Evolutionary conservation across 2,113 vertebrate species (phyloP).

Genomic region (Tachysurus vachellii): DNA sequence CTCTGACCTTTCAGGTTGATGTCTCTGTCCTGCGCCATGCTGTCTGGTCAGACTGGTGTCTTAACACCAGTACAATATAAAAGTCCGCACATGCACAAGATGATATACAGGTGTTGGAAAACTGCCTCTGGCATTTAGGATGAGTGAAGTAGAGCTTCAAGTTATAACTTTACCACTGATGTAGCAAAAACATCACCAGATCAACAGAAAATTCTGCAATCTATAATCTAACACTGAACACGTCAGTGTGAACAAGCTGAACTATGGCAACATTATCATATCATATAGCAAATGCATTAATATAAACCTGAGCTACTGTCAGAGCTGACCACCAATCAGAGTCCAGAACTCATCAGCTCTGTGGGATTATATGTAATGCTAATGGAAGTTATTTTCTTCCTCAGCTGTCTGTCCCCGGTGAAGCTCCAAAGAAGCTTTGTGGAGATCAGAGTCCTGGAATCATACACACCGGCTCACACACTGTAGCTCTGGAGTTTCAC

Average conservation of each 20-base stretch:
- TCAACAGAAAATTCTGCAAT: too few species aligned
- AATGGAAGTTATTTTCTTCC: background rate
- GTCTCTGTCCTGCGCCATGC: too few species aligned
- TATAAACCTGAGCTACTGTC: background rate
- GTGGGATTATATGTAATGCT: too few species aligned
- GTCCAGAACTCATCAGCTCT: too few species aligned
- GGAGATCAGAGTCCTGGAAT: constrained; percentile 67
- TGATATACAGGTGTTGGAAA: background rate
- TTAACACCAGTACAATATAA: too few species aligned
- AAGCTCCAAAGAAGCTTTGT: constrained; percentile 63
- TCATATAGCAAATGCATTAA: background rate
- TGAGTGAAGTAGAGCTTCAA: background rate
- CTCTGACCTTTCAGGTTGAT: too few species aligned
- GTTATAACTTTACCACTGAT: background rate
- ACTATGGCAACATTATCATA: background rate
- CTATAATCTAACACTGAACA: too few species aligned
- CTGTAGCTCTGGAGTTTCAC: constrained; percentile 68
- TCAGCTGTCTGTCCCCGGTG: constrained; percentile 60
- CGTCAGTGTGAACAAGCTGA: background rate
- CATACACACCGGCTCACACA: constrained; percentile 60
- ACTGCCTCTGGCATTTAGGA: background rate
- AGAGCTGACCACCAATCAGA: background rate
- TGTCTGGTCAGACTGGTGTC: too few species aligned
- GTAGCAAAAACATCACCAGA: too few species aligned
- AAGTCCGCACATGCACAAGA: background rate